Evolutionary conservation across 2,113 vertebrate genomes (phyloP).

Genomic region (Tichodroma muraria): DNA sequence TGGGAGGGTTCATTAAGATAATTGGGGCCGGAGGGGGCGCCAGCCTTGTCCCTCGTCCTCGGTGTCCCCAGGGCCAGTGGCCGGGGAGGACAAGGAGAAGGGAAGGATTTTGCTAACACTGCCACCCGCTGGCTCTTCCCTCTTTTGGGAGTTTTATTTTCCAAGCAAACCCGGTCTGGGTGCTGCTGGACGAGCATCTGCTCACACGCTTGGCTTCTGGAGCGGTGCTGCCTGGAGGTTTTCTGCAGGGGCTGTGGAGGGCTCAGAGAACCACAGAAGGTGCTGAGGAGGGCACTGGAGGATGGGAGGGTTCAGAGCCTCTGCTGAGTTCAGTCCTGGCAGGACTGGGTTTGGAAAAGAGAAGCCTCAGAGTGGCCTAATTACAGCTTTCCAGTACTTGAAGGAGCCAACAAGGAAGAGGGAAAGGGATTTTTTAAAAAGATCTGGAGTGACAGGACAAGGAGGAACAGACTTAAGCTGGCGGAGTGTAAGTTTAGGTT

Average conservation of each 20-base stretch:
- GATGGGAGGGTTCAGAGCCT: neutral
- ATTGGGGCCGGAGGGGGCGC: neutral
- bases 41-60: neutral
- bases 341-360: rapidly evolving
- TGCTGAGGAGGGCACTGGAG: neutral
- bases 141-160: neutral
- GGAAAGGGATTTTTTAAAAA: neutral
- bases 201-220: rapidly evolving
- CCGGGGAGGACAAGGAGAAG: neutral
- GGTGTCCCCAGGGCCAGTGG: neutral
- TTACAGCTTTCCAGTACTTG: neutral
- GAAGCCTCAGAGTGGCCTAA: neutral
- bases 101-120: neutral
- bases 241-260: neutral
- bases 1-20: neutral
- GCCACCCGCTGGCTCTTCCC: slow-evolving; percentile 29
- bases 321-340: too few relatives aligned
- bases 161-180: rapidly evolving
- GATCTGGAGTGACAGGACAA: neutral
- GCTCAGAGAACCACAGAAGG: rapidly evolving
- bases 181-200: too few relatives aligned
- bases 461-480: neutral
- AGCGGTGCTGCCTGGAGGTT: rapidly evolving
- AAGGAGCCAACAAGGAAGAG: too few relatives aligned
- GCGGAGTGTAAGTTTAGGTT: neutral